Conservation (phyloP, 2,797 vertebrate species). For the Sitta carolinensis region DNA sequence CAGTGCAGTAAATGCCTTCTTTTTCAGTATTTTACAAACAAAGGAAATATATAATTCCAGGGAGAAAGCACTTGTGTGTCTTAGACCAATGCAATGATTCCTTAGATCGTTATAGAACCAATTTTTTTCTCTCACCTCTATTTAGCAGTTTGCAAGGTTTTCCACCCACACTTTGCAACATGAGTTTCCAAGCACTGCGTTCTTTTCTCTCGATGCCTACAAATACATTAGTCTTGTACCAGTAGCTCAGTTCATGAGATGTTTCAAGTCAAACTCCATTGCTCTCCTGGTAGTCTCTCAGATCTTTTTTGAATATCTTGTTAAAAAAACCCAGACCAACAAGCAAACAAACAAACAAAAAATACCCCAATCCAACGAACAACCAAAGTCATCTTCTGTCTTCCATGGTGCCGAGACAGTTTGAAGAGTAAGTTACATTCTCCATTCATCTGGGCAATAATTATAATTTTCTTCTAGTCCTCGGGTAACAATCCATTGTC, state of each 20-base stretch:
- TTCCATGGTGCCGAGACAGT: background rate
- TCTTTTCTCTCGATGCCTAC: background rate
- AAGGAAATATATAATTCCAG: background rate
- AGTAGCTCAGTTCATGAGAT: background rate
- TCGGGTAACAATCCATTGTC: background rate
- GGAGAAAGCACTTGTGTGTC: background rate
- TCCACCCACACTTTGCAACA: background rate
- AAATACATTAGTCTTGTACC: background rate
- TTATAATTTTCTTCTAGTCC: background rate
- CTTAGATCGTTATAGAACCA: background rate
- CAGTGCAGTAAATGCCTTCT: background rate
- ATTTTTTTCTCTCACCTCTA: background rate
- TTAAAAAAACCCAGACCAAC: background rate
- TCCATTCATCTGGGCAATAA: background rate
- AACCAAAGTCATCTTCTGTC: background rate
- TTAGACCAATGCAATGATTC: background rate
- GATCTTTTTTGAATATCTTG: background rate
- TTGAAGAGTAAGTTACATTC: background rate
- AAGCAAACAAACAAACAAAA: background rate
- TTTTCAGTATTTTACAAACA: background rate
- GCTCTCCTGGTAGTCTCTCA: background rate
- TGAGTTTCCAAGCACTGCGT: background rate
- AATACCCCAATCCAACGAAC: background rate
- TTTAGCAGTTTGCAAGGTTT: background rate
- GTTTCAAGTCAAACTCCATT: background rate